Percentiles rank a stretch among this genome's conserved stretches.
These are phyloP conservation scores for Miichthys miiuy DNA, from an alignment of 2,797 vertebrate genomes.

Conservation along the genomic window DNA sequence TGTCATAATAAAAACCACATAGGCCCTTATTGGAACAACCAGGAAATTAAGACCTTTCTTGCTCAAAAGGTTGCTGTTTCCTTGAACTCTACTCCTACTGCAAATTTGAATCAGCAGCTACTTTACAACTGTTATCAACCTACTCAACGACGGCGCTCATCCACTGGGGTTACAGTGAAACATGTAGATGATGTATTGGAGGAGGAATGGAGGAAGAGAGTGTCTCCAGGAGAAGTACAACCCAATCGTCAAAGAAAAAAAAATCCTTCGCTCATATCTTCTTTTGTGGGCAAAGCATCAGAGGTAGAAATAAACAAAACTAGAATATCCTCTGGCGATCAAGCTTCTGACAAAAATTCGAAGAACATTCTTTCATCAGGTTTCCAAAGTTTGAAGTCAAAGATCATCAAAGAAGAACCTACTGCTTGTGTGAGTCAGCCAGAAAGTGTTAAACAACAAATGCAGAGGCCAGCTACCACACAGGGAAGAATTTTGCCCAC, in stretches of 20 bases:
- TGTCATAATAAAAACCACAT: slow-evolving; percentile 66
- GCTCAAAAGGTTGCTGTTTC: slow-evolving; percentile 85
- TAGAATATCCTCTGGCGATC: slow-evolving; percentile 34
- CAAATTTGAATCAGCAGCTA: slow-evolving; percentile 74
- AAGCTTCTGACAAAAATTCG: slow-evolving; percentile 67
- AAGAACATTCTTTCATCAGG: slow-evolving; percentile 79
- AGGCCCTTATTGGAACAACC: slow-evolving; percentile 77
- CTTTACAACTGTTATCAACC: slow-evolving; percentile 86
- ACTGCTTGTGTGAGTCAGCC: slow-evolving; percentile 46
- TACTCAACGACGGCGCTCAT: slow-evolving; percentile 78
- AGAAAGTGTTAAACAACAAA: slow-evolving; percentile 61
- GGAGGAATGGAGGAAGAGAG: slow-evolving; percentile 85
- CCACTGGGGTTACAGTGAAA: slow-evolving; percentile 80
- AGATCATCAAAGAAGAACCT: slow-evolving; percentile 82
- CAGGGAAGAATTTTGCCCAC: slow-evolving; percentile 75
- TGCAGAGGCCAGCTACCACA: slow-evolving; percentile 45
- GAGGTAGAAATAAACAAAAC: slow-evolving; percentile 76
- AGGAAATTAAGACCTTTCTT: slow-evolving; percentile 81
- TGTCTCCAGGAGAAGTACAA: slow-evolving; percentile 80
- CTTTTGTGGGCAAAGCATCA: slow-evolving; percentile 87
- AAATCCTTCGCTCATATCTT: slow-evolving; percentile 89
- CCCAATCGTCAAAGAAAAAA: slow-evolving; percentile 86
- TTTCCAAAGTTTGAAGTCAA: slow-evolving; percentile 83
- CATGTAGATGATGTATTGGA: slow-evolving; percentile 84
- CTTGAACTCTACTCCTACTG: slow-evolving; percentile 69